Evolutionary conservation across 2,113 vertebrate genomes (phyloP), one percentile per base, ranked within the genome.

Genomic region (Brienomyrus longianalis): DNA sequence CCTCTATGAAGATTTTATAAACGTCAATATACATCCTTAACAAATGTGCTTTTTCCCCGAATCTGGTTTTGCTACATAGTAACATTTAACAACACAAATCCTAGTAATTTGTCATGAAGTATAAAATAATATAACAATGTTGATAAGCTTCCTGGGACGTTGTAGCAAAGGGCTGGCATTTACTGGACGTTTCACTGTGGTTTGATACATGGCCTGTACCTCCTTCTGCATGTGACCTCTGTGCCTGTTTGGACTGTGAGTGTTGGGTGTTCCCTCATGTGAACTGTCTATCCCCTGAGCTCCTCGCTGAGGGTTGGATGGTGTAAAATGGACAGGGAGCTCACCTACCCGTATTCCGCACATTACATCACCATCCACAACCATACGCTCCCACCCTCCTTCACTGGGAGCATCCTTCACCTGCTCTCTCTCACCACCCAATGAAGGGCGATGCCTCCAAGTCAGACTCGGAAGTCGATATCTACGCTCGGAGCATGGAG

Each of bases 401-500:
- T 39, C 39, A 45, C 43, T 66, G 5, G 31, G 23, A 13, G 54
- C 83, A 21, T 43, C 5, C n/a, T 59, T 54, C 83, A 91, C 90
- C 74, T 52, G 31, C 27, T 5, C 89, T 80, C 85, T 86, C 88
- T 91, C 27, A 5, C 35, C 23, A 52, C 50, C 31, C 31, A 5
- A 85, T 9, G 9, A 94, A 99, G 98, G 98, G 97, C 19, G 98
- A 99, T 80, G 96, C 94, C 89, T 98, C 97, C 86, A 98, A 98
- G 94, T 96, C 97, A 0, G 96, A 97, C 90, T 99, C 98, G 0
- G 98, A 99, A 90, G 96, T 95, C 0, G 98, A 98, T 92, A 96
- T 97, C 92, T 97, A 96, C 90, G 94, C 95, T 1, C 95, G 83
- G 83, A 97, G 96, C 91, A 94, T 97, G 94, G 97, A 99, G 93